A percentile compares a stretch with the other conserved stretches of the same genome.
These are phyloP conservation scores for cat (Felis catus) DNA, from an alignment of 2,113 vertebrate species.

Conservation along the genomic window DNA sequence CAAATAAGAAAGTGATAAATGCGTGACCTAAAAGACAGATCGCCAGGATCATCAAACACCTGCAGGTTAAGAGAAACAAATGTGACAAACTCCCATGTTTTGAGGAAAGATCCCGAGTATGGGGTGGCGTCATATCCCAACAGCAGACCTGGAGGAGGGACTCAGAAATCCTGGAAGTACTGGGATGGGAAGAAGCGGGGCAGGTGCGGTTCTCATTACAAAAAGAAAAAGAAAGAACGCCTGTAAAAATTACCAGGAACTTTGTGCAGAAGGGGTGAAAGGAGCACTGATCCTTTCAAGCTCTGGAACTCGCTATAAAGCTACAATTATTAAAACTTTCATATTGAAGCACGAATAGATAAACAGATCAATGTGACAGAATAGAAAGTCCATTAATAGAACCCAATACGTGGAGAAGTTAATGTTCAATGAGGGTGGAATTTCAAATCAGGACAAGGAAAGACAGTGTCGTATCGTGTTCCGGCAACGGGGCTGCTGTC, in stretches of 20 bases:
- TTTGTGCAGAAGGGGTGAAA: too few relatives aligned
- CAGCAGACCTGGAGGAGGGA: too few relatives aligned
- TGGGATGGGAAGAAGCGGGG: neutral
- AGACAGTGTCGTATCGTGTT: rapidly evolving
- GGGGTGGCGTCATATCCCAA: rapidly evolving
- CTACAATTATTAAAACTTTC: neutral
- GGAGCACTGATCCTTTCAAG: neutral
- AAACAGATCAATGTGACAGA: rapidly evolving
- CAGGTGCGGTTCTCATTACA: too few relatives aligned
- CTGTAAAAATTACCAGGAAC: neutral
- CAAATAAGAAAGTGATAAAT: neutral
- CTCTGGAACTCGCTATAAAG: rapidly evolving
- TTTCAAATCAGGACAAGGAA: neutral
- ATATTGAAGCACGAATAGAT: rapidly evolving
- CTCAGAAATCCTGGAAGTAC: neutral
- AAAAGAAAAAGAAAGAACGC: neutral
- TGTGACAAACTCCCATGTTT: rapidly evolving
- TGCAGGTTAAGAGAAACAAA: neutral
- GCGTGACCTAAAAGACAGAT: rapidly evolving
- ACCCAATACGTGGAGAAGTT: too few relatives aligned
- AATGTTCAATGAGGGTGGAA: neutral
- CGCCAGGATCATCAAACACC: rapidly evolving
- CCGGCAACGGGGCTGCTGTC: neutral
- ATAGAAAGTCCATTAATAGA: neutral
- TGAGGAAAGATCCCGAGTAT: neutral